These are phyloP conservation scores for Dreissena polymorpha DNA, from an alignment of 1,140 invertebrate genomes.

Conservation along the genomic window DNA sequence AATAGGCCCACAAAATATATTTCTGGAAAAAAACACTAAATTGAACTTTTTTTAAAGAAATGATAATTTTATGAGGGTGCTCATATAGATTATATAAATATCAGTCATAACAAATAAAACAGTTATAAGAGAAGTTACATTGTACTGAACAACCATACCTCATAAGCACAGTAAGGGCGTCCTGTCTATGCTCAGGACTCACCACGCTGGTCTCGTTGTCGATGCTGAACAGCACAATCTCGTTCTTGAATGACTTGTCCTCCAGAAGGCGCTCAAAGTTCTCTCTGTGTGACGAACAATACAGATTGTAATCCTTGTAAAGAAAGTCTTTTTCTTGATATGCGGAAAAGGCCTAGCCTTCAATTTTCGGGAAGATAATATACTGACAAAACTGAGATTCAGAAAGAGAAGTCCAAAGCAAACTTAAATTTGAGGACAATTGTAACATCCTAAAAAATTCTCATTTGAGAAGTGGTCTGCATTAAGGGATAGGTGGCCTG, in stretches of 20 bases:
- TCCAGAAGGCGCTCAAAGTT: conserved; percentile 80
- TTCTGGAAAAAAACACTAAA: too few relatives aligned
- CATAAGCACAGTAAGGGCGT: conserved; percentile 90
- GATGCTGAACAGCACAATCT: conserved; percentile 89
- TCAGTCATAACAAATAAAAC: too few relatives aligned
- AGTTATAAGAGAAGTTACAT: too few relatives aligned
- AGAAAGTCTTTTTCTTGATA: too few relatives aligned
- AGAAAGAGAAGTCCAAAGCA: too few relatives aligned
- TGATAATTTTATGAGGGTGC: not conserved
- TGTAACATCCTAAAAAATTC: too few relatives aligned
- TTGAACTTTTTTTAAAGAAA: too few relatives aligned
- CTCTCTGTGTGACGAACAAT: conserved; percentile 59
- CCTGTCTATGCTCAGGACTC: conserved; percentile 86
- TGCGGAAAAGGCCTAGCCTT: not conserved
- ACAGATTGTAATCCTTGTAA: not conserved
- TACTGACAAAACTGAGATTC: not conserved
- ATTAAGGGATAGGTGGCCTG: too few relatives aligned
- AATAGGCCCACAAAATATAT: too few relatives aligned
- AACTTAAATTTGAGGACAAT: too few relatives aligned
- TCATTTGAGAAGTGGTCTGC: too few relatives aligned
- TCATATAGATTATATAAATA: too few relatives aligned
- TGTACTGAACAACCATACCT: conserved; percentile 77
- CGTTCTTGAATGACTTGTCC: conserved; percentile 92
- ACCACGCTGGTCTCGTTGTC: conserved; percentile 86
- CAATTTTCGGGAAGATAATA: not conserved